Evolutionary conservation across 2,888 invertebrate genomes (phyloP).

Genomic region (Ceratothoa steindachneri): DNA sequence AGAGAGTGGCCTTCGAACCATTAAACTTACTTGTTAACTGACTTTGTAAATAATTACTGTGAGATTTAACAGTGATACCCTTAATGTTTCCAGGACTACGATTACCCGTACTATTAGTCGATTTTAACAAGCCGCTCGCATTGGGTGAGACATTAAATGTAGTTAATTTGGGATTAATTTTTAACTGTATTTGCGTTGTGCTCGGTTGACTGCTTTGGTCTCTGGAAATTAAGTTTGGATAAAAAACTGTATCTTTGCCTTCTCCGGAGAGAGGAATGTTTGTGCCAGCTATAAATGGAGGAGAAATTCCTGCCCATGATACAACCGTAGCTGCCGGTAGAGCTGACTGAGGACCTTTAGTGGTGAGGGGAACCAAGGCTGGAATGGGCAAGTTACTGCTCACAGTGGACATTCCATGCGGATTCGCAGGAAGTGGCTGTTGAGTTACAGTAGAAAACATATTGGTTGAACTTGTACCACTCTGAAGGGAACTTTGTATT

Average conservation of each 20-base stretch:
- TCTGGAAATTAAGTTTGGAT: slow-evolving; percentile 30
- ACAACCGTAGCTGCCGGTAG: slow-evolving; percentile 24
- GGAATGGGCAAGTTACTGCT: not conserved
- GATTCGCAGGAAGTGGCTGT: not conserved
- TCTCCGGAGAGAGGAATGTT: slow-evolving; percentile 37
- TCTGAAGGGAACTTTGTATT: not conserved
- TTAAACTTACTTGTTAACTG: slow-evolving; percentile 32
- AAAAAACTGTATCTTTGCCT: slow-evolving; percentile 35
- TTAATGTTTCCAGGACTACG: slow-evolving; percentile 1
- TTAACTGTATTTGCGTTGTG: slow-evolving; percentile 21
- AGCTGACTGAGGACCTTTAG: not conserved
- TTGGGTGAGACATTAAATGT: not conserved
- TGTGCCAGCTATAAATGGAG: slow-evolving; percentile 38
- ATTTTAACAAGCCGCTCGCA: not conserved
- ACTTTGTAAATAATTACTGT: not conserved
- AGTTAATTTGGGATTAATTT: slow-evolving; percentile 17
- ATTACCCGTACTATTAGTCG: not conserved
- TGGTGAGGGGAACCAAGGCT: not conserved
- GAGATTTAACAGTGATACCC: not conserved
- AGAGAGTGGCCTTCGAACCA: slow-evolving; percentile 26
- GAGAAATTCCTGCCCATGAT: slow-evolving; percentile 38
- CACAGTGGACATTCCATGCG: not conserved
- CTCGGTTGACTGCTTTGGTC: slow-evolving; percentile 25
- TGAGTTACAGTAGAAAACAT: not conserved
- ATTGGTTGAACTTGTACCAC: not conserved